A percentile compares a stretch with the other conserved stretches of the same genome.
These are phyloP conservation scores for Oryzias celebensis DNA, from an alignment of 2,113 vertebrate genomes.

Conservation along the genomic window DNA sequence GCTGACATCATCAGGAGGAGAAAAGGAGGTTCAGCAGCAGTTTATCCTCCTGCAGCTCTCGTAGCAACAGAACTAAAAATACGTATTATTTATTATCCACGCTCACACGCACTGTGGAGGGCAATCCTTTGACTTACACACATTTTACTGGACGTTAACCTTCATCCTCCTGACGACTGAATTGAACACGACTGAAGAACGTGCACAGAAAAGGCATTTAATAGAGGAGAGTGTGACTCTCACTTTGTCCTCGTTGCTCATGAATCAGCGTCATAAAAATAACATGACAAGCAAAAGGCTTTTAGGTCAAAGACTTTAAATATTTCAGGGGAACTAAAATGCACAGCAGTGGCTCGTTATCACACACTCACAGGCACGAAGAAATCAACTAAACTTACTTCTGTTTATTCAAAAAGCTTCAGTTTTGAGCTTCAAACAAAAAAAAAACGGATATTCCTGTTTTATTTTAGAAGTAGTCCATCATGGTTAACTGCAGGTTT, in stretches of 20 bases:
- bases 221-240: neutral
- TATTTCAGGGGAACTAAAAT: slow-evolving; percentile 32
- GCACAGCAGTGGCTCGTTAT: neutral
- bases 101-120: neutral
- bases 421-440: too few species aligned
- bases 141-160: neutral
- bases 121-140: neutral
- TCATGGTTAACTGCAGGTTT: too few species aligned
- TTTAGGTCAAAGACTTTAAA: slow-evolving; percentile 33
- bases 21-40: slow-evolving; percentile 1
- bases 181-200: neutral
- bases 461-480: too few species aligned
- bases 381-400: neutral
- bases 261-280: slow-evolving; percentile 26
- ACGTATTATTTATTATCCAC: slow-evolving; percentile 29
- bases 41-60: slow-evolving; percentile 1
- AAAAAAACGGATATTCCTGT: too few species aligned
- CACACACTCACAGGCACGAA: neutral
- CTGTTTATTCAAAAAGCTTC: too few species aligned
- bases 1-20: slow-evolving; percentile 13
- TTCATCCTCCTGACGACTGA: neutral
- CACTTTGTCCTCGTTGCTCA: neutral
- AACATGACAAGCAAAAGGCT: slow-evolving; percentile 27
- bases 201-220: neutral
- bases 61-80: slow-evolving; percentile 56